Evolutionary conservation across 2,113 vertebrate genomes (phyloP).

Genomic region (Andinoacara biseriatus): DNA sequence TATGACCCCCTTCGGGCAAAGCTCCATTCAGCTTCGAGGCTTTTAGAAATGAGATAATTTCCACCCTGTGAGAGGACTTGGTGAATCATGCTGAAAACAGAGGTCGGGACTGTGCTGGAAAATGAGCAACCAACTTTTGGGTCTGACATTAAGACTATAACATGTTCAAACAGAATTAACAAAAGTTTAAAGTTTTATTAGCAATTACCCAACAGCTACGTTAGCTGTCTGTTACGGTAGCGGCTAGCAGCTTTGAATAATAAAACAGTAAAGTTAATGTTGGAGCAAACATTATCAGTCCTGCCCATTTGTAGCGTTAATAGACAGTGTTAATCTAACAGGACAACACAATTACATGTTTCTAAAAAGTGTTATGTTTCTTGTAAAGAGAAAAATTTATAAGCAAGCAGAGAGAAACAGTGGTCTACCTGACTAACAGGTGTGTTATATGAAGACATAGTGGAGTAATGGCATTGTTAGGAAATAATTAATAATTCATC

Average conservation of each 20-base stretch:
- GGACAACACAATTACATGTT: background rate
- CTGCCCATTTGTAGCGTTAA: background rate
- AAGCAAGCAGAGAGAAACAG: background rate
- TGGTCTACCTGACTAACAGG: background rate
- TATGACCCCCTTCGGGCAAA: background rate
- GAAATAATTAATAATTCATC: background rate
- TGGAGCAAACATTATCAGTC: background rate
- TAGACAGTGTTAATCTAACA: background rate
- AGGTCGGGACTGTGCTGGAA: conserved; percentile 8
- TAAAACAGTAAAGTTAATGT: too few relatives aligned
- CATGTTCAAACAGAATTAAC: background rate
- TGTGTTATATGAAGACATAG: background rate
- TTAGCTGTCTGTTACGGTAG: background rate
- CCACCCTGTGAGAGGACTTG: background rate
- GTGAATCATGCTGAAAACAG: conserved; percentile 17
- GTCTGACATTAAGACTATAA: conserved; percentile 7
- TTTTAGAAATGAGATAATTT: conserved; percentile 7
- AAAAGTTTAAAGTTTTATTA: conserved; percentile 1
- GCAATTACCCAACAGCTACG: background rate
- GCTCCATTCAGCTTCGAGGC: conserved; percentile 15
- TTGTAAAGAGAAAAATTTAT: background rate
- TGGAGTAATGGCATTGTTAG: background rate
- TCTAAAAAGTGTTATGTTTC: background rate
- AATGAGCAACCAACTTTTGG: conserved; percentile 3
- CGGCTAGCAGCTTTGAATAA: too few relatives aligned